Evolutionary conservation across 1,140 invertebrate genomes (phyloP).

Genomic region (Pectinophora gossypiella): DNA sequence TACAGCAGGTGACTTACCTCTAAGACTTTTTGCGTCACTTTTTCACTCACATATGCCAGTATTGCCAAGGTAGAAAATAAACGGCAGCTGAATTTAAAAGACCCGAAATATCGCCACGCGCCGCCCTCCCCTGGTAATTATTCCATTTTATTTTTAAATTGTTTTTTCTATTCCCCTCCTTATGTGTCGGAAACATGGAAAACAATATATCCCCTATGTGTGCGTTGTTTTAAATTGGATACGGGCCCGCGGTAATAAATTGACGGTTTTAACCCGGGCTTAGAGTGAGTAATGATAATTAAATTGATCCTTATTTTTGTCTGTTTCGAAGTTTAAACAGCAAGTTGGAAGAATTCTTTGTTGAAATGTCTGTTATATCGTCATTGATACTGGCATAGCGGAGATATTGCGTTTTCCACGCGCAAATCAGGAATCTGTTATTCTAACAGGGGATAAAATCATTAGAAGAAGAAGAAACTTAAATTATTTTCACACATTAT

Average conservation of each 20-base stretch:
- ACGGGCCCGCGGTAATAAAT: slow-evolving; percentile 72
- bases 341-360: too few relatives aligned
- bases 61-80: slow-evolving; percentile 35
- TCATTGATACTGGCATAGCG: too few relatives aligned
- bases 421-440: not conserved
- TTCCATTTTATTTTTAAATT: slow-evolving; percentile 75
- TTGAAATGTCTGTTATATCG: too few relatives aligned
- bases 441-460: too few relatives aligned
- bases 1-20: slow-evolving; percentile 2
- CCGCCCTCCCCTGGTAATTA: slow-evolving; percentile 68
- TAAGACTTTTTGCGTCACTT: slow-evolving; percentile 25
- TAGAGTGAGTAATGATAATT: slow-evolving; percentile 68
- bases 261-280: slow-evolving; percentile 65
- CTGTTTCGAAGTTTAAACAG: slow-evolving; percentile 24
- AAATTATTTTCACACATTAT: too few relatives aligned
- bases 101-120: slow-evolving; percentile 46
- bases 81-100: slow-evolving; percentile 71
- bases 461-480: too few relatives aligned
- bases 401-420: not conserved
- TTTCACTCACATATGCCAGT: slow-evolving; percentile 46
- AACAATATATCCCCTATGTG: slow-evolving; percentile 61
- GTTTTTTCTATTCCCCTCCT: slow-evolving; percentile 67
- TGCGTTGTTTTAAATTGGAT: slow-evolving; percentile 74
- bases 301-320: slow-evolving; percentile 62
- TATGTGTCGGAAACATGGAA: slow-evolving; percentile 54